These are phyloP conservation scores for Muscidifurax raptorellus DNA, from an alignment of 1,140 invertebrate genomes.

Conservation along the genomic window DNA sequence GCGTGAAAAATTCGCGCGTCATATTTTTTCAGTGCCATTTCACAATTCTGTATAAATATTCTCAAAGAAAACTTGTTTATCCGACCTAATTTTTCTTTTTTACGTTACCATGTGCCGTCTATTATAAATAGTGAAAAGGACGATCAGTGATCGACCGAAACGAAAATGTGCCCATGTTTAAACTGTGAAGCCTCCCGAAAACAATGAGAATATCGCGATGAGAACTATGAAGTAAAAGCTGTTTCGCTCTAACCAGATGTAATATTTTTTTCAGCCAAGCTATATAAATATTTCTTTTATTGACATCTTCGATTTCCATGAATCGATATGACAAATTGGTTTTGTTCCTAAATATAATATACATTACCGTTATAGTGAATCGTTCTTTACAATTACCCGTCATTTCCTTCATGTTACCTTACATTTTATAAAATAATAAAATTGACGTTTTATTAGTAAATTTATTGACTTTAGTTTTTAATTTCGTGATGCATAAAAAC, in stretches of 20 bases:
- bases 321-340: conserved; percentile 67
- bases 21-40: conserved; percentile 65
- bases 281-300: conserved; percentile 43
- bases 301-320: conserved; percentile 51
- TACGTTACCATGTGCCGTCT: conserved; percentile 14
- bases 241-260: conserved; percentile 24
- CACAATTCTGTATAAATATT: conserved; percentile 42
- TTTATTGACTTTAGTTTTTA: not conserved
- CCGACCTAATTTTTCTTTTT: conserved; percentile 18
- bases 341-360: conserved; percentile 67
- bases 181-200: conserved; percentile 32
- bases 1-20: conserved; percentile 50
- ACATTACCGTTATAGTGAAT: conserved; percentile 57
- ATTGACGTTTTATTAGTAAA: not conserved
- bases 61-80: not conserved
- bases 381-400: not conserved
- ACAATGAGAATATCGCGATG: conserved; percentile 16
- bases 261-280: conserved; percentile 16
- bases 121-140: not conserved
- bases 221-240: conserved; percentile 14
- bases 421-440: not conserved
- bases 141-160: not conserved
- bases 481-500: not conserved
- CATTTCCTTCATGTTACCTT: not conserved
- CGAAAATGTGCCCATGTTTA: conserved; percentile 40